Evolutionary conservation across 2,113 vertebrate genomes (phyloP).

Genomic region (Tringa solitaria): DNA sequence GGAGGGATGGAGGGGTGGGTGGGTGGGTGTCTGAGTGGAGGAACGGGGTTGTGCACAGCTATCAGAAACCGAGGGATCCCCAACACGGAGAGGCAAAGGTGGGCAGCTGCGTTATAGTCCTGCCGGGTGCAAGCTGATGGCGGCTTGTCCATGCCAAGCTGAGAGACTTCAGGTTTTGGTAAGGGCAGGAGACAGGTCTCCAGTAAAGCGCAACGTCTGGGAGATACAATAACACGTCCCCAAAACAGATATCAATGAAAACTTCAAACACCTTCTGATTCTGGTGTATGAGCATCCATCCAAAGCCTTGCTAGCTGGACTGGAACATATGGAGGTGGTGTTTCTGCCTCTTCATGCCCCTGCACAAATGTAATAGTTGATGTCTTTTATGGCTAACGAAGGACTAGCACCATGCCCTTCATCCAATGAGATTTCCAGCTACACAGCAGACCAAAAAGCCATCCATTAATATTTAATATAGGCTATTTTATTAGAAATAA

Average conservation of each 20-base stretch:
- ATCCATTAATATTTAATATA: background rate
- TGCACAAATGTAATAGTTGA: background rate
- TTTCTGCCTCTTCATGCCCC: background rate
- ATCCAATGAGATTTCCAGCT: background rate
- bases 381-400: background rate
- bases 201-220: background rate
- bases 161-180: background rate
- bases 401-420: background rate
- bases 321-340: background rate
- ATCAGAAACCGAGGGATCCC: background rate
- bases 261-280: background rate
- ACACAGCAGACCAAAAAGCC: background rate
- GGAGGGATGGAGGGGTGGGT: background rate
- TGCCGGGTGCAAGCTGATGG: background rate
- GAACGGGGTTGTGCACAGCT: background rate
- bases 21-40: background rate
- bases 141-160: background rate
- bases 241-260: background rate
- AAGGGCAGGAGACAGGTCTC: background rate
- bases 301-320: background rate
- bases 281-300: background rate
- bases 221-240: background rate
- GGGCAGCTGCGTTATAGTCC: background rate
- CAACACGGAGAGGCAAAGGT: background rate
- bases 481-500: background rate